Evolutionary conservation across 2,113 vertebrate genomes (phyloP).

Genomic region (Pantherophis guttatus): DNA sequence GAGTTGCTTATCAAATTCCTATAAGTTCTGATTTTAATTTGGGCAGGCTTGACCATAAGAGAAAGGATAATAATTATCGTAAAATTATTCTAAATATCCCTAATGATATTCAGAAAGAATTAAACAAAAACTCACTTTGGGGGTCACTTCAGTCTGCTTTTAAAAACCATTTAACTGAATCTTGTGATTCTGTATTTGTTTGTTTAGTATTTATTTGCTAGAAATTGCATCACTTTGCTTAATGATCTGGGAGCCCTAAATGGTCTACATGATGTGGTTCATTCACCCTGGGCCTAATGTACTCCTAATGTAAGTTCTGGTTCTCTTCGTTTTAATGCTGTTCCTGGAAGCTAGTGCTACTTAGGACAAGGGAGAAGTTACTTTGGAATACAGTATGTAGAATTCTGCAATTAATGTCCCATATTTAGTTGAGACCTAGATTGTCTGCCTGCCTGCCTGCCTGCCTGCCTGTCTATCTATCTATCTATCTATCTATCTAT

Average conservation of each 20-base stretch:
- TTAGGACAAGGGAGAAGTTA: not conserved
- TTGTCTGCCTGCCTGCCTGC: not conserved
- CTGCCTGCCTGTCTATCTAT: too few species aligned
- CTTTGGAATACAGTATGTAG: not conserved
- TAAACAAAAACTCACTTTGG: too few species aligned
- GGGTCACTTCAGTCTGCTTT: too few species aligned
- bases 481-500: not conserved
- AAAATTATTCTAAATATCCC: not conserved
- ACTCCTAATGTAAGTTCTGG: not conserved
- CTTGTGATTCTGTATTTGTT: not conserved
- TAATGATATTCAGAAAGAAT: not conserved
- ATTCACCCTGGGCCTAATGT: not conserved
- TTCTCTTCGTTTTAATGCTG: not conserved
- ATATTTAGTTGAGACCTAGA: not conserved
- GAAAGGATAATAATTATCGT: not conserved
- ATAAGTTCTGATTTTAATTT: not conserved
- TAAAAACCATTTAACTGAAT: not conserved
- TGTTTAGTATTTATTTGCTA: not conserved
- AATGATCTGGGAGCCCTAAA: not conserved
- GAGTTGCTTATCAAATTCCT: not conserved
- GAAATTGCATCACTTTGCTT: not conserved
- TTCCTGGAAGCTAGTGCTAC: not conserved
- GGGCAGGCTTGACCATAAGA: not conserved
- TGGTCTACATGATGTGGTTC: not conserved
- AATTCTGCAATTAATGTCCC: not conserved